Evolutionary conservation across 2,113 vertebrate species (phyloP).

Genomic region (Nanger granti): DNA sequence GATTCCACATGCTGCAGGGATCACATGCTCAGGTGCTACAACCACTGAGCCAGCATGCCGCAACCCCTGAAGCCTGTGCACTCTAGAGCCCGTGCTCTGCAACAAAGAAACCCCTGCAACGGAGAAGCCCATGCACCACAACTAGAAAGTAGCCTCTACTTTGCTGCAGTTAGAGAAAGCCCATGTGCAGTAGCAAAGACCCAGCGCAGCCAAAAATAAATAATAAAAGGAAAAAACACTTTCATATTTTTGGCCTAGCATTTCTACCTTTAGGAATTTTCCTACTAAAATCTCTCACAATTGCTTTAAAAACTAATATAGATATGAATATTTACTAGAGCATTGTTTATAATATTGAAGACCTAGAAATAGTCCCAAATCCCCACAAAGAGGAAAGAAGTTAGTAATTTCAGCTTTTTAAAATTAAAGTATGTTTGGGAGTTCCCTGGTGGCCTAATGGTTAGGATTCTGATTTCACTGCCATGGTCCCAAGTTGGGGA

Average conservation of each 20-base stretch:
- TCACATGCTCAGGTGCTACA: not conserved
- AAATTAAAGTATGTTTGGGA: not conserved
- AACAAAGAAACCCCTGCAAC: not conserved
- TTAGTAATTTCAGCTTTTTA: not conserved
- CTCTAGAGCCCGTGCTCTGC: not conserved
- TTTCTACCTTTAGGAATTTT: not conserved
- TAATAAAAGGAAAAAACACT: not conserved
- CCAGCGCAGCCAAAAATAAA: not conserved
- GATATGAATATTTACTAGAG: not conserved
- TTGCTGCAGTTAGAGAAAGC: not conserved
- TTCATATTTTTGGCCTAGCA: not conserved
- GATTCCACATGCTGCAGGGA: not conserved
- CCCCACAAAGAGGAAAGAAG: not conserved
- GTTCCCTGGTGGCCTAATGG: not conserved
- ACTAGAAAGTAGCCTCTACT: not conserved
- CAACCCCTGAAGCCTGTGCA: not conserved
- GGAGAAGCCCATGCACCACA: not conserved
- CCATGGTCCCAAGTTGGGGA: not conserved
- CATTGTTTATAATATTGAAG: slow-evolving; percentile 6
- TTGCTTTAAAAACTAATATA: not conserved
- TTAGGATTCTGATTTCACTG: not conserved
- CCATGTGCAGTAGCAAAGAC: not conserved
- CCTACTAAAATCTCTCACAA: not conserved
- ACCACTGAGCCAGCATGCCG: not conserved
- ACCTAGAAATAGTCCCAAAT: not conserved